Percentiles rank a stretch among this genome's conserved stretches.
Conservation (phyloP, 2,113 vertebrate species). For the Chionis minor region DNA sequence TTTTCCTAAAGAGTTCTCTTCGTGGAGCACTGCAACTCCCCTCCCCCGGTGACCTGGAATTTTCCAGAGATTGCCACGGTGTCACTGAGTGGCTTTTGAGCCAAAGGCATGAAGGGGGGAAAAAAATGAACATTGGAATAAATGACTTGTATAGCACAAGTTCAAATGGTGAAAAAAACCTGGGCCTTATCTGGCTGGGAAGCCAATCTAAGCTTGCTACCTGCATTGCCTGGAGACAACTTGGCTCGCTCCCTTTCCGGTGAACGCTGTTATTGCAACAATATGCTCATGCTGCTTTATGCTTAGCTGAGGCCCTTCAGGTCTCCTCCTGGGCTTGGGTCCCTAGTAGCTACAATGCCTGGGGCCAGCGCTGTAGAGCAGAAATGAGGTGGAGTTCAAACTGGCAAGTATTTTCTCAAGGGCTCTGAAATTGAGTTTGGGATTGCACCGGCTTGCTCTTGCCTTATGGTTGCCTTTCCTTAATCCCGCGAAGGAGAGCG, state of each 20-base stretch:
- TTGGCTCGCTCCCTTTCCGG: slow-evolving; percentile 14
- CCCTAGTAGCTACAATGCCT: slow-evolving; percentile 66
- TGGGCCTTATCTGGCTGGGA: slow-evolving; percentile 38
- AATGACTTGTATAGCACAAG: not conserved
- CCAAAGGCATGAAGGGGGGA: slow-evolving; percentile 26
- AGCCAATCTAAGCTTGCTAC: slow-evolving; percentile 27
- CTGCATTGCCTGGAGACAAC: slow-evolving; percentile 53
- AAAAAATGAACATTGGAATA: slow-evolving; percentile 43
- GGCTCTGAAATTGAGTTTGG: slow-evolving; percentile 57
- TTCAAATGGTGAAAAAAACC: slow-evolving; percentile 26
- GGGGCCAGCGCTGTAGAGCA: slow-evolving; percentile 61
- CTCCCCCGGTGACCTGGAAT: not conserved
- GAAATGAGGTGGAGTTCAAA: slow-evolving; percentile 52
- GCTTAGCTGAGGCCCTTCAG: slow-evolving; percentile 63
- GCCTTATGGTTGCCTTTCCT: slow-evolving; percentile 16
- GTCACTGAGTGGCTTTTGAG: slow-evolving; percentile 51
- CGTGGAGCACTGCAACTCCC: not conserved
- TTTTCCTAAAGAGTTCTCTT: not conserved
- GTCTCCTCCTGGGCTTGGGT: slow-evolving; percentile 68
- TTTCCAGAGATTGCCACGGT: slow-evolving; percentile 5
- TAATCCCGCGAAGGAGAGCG: slow-evolving; percentile 12
- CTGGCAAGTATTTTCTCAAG: slow-evolving; percentile 67
- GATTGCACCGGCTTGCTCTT: slow-evolving; percentile 24
- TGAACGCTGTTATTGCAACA: slow-evolving; percentile 24
- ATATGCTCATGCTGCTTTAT: slow-evolving; percentile 38